Base-by-base conservation (phyloP, 2,888 invertebrate genomes). In the Harmothoe impar region DNA sequence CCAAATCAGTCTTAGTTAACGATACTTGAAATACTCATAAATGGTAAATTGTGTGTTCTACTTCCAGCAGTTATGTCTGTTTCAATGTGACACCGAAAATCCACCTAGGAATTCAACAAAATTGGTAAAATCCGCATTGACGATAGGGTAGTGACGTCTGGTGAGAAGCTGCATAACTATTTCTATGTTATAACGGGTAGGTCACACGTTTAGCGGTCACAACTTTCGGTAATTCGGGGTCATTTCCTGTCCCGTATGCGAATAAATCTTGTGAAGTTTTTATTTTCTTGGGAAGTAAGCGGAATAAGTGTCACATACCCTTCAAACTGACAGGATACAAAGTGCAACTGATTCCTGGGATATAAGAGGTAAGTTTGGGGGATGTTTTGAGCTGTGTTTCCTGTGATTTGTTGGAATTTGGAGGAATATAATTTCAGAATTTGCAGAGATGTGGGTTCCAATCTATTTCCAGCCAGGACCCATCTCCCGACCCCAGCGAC, bases 171-270 rank as follows among this genome's bases (percentile, higher is more conserved):
- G 7, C 20, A 62, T 5, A n/a, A 62, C 1, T 62, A 62, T n/a
- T n/a, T n/a, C n/a, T n/a, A n/a, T n/a, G n/a, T n/a, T n/a, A n/a
- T n/a, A n/a, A n/a, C n/a, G n/a, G n/a, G n/a, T n/a, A n/a, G n/a
- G n/a, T n/a, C 20, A 62, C n/a, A 62, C n/a, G 20, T 20, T n/a
- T 52, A 10, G 54, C 54, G 62, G n/a, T 15, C 62, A 62, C 62
- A 62, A 62, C 62, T 62, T 62, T 62, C 20, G 62, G 7, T 62
- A n/a, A 62, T 62, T 62, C 3, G 20, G 10, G 20, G 62, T 62
- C 62, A 62, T 62, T 62, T 62, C 62, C 62, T 62, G 62, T n/a
- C 62, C 62, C 62, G 62, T 15, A 62, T 62, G n/a, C 62, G 62
- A 5, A 43, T 43, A 62, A 62, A n/a, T 62, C 20, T n/a, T 62